phyloP scores from a whole-genome alignment of 1,140 invertebrate genomes.

The Apis cerana region DNA sequence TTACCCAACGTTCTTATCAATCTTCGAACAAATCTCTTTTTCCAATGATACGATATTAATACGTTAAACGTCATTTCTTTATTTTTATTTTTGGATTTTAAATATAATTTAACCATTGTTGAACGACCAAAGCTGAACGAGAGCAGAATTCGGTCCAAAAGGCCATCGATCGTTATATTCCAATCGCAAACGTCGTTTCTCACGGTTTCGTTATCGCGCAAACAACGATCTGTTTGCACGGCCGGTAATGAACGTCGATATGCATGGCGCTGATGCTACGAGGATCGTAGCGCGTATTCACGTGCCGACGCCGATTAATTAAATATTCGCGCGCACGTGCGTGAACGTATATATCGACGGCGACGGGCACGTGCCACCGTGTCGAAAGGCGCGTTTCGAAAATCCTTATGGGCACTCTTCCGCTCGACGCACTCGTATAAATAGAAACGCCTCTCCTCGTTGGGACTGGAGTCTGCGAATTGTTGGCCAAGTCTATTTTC shows the following conservation, averaged over 20 bases:
- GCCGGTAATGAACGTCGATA: constrained; percentile 40
- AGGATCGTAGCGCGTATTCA: constrained; percentile 15
- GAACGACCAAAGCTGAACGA: background rate
- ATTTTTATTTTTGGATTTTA: no score
- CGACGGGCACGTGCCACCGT: constrained; percentile 43
- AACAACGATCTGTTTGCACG: constrained; percentile 39
- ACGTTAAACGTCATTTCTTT: no score
- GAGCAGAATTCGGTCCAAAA: background rate
- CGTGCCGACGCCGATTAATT: constrained; percentile 58
- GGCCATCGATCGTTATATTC: background rate
- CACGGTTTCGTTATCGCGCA: constrained; percentile 49
- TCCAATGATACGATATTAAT: no score
- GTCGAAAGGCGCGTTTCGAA: background rate
- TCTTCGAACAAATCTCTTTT: no score
- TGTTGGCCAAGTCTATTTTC: background rate
- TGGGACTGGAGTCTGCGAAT: background rate
- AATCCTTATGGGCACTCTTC: background rate
- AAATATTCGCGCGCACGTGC: constrained; percentile 57
- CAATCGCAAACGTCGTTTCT: constrained; percentile 22
- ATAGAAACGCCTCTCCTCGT: background rate
- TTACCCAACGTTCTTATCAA: no score
- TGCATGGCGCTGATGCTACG: background rate
- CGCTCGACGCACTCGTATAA: background rate
- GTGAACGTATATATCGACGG: constrained; percentile 34
- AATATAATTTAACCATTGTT: background rate